Conservation (phyloP, 2,797 vertebrate species). For the Platalea minor region DNA sequence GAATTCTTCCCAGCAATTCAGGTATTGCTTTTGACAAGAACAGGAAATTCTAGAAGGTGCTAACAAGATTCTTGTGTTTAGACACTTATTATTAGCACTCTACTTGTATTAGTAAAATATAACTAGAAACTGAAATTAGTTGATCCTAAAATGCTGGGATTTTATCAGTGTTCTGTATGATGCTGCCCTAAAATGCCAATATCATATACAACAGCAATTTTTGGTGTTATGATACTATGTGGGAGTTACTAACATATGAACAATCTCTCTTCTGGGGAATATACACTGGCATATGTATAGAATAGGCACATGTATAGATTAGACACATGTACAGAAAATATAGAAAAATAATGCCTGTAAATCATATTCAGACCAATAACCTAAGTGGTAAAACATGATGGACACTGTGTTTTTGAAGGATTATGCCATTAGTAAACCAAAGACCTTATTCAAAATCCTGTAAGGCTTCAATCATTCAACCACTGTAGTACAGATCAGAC, state of each 20-base stretch:
- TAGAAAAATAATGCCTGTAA: constrained; percentile 9
- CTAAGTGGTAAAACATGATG: neutral
- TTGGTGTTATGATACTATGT: constrained; percentile 35
- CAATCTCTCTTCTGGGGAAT: constrained; percentile 8
- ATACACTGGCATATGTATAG: neutral
- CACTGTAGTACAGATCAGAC: neutral
- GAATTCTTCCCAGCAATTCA: neutral
- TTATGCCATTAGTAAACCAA: neutral
- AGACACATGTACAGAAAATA: neutral
- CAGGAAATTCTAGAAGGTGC: constrained; percentile 25
- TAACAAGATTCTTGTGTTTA: constrained; percentile 43
- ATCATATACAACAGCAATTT: constrained; percentile 27
- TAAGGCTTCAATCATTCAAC: neutral
- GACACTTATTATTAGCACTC: neutral
- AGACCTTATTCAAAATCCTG: neutral
- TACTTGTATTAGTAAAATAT: constrained; percentile 29
- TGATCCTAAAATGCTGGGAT: constrained; percentile 24
- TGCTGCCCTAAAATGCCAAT: neutral
- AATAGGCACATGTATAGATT: neutral
- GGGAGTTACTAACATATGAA: constrained; percentile 49
- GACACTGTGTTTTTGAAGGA: neutral
- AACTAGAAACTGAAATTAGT: constrained; percentile 25
- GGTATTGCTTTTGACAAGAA: neutral
- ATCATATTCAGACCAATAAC: neutral
- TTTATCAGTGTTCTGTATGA: neutral